Evolutionary conservation across 2,113 vertebrate genomes (phyloP).

Genomic region (Festucalex cinctus): DNA sequence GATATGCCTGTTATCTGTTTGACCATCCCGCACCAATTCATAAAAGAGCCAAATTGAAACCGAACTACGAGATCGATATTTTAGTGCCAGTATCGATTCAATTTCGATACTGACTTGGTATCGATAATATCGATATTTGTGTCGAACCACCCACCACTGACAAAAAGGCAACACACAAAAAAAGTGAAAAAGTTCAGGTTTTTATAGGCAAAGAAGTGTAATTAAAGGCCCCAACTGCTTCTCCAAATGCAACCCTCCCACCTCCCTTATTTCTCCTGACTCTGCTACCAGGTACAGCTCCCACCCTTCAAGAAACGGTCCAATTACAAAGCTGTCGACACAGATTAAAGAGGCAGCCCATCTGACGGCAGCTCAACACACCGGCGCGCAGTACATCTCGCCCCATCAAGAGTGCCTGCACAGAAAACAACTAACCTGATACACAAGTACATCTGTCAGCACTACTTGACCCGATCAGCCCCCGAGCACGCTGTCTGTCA

Average conservation of each 20-base stretch:
- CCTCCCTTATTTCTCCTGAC: slow-evolving; percentile 47
- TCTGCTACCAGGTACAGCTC: slow-evolving; percentile 8
- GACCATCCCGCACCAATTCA: too few species aligned
- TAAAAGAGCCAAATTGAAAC: too few species aligned
- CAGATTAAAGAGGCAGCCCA: slow-evolving; percentile 57
- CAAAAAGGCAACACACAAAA: too few species aligned
- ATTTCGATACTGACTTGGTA: too few species aligned
- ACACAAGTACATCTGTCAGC: slow-evolving; percentile 24
- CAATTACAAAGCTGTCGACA: slow-evolving; percentile 65
- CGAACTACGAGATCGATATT: too few species aligned
- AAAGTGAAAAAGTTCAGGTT: background rate
- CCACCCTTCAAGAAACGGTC: slow-evolving; percentile 17
- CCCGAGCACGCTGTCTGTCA: too few species aligned
- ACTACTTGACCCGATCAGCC: slow-evolving; percentile 28
- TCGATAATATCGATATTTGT: too few species aligned
- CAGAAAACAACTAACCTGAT: slow-evolving; percentile 28
- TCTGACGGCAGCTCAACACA: slow-evolving; percentile 48
- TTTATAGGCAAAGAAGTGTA: background rate
- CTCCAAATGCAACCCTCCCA: slow-evolving; percentile 45
- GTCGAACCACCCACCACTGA: too few species aligned
- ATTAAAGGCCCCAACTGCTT: background rate
- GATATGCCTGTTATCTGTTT: too few species aligned
- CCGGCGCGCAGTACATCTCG: slow-evolving; percentile 27
- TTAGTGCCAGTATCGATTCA: too few species aligned
- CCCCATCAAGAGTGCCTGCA: slow-evolving; percentile 23